phyloP scores from a whole-genome alignment of 2,888 invertebrate genomes.

The Epinotia ramella region DNA sequence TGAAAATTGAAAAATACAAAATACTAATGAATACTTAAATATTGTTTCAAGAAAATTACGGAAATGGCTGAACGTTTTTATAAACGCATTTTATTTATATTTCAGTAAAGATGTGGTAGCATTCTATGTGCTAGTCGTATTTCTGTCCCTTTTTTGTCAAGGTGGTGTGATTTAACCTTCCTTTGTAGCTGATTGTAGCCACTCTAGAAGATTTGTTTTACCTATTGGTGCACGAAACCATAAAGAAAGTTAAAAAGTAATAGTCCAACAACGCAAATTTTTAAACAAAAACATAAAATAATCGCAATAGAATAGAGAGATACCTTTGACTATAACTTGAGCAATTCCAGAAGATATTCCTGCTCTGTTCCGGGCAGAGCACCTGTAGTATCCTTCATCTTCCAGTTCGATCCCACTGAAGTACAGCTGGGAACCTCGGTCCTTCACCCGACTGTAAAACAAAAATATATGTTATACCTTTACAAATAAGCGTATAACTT shows the following conservation, averaged over 20 bases:
- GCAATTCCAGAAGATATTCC: neutral
- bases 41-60: neutral
- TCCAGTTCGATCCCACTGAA: neutral
- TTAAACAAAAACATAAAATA: neutral
- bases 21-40: no score
- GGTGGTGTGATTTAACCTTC: no score
- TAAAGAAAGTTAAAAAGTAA: neutral
- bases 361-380: neutral
- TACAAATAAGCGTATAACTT: neutral
- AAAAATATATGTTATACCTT: neutral
- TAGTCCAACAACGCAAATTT: neutral
- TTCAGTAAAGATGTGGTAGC: neutral
- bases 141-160: no score
- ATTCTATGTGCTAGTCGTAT: no score
- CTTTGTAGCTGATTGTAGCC: no score
- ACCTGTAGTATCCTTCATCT: conserved; percentile 1
- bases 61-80: neutral
- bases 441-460: neutral
- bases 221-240: neutral
- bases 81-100: neutral
- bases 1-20: neutral
- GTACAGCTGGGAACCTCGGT: neutral
- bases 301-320: neutral
- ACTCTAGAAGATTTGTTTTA: no score
- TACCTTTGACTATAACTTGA: conserved; percentile 8